These are phyloP conservation scores for Sebastes vulpes DNA, from an alignment of 2,797 vertebrate genomes.

Conservation along the genomic window DNA sequence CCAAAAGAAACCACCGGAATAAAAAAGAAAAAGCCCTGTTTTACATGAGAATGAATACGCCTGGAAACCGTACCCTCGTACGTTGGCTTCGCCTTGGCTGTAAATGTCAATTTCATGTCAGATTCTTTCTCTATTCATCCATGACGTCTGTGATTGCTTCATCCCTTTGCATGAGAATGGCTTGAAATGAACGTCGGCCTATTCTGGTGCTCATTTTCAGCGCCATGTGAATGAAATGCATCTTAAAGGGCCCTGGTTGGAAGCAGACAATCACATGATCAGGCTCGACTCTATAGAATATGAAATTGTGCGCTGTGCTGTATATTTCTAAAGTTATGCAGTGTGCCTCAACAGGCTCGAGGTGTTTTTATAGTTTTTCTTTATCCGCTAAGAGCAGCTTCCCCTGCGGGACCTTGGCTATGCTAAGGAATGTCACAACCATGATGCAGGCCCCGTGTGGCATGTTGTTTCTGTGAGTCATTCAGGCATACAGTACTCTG, in stretches of 20 bases:
- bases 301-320: not conserved
- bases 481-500: slow-evolving; percentile 65
- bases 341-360: not conserved
- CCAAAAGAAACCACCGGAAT: slow-evolving; percentile 41
- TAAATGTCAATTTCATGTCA: slow-evolving; percentile 82
- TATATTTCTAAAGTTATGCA: not conserved
- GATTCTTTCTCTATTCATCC: slow-evolving; percentile 71
- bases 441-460: slow-evolving; percentile 59
- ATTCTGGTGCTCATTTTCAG: slow-evolving; percentile 35
- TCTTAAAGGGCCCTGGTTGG: slow-evolving; percentile 34
- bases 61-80: slow-evolving; percentile 53
- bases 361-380: slow-evolving; percentile 25
- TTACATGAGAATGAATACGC: slow-evolving; percentile 73
- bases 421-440: slow-evolving; percentile 61
- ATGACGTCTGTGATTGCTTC: slow-evolving; percentile 76
- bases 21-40: slow-evolving; percentile 32
- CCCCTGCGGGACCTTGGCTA: slow-evolving; percentile 43
- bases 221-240: slow-evolving; percentile 41
- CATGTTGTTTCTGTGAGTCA: slow-evolving; percentile 66
- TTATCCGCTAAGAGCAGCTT: slow-evolving; percentile 33
- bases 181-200: slow-evolving; percentile 50
- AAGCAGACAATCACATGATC: slow-evolving; percentile 30
- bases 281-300: not conserved
- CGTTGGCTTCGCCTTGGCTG: slow-evolving; percentile 50
- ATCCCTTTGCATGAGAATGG: slow-evolving; percentile 74